Evolutionary conservation across 1,140 invertebrate species (phyloP).

Genomic region (Cotesia vestalis): DNA sequence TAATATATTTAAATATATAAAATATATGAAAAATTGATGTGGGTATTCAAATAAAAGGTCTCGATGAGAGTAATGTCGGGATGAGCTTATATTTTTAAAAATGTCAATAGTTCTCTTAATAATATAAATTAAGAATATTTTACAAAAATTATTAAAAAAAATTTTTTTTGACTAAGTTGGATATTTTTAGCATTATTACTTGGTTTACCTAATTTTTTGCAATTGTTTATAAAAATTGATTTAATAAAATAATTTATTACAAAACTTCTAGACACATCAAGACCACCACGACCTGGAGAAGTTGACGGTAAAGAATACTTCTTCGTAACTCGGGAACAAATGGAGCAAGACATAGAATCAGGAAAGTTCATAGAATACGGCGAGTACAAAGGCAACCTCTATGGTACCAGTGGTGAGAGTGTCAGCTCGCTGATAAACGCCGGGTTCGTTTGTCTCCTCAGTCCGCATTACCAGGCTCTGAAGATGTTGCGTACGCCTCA

Average conservation of each 20-base stretch:
- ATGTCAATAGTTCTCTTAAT: too few relatives aligned
- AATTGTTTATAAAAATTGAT: too few relatives aligned
- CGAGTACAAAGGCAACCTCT: slow-evolving; percentile 96
- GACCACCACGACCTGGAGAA: slow-evolving; percentile 84
- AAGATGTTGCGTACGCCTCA: slow-evolving; percentile 90
- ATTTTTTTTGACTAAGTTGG: too few relatives aligned
- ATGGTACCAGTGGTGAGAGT: slow-evolving; percentile 92
- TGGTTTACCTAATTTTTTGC: too few relatives aligned
- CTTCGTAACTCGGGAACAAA: slow-evolving; percentile 87
- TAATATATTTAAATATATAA: too few relatives aligned
- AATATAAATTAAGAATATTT: too few relatives aligned
- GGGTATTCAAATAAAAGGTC: too few relatives aligned
- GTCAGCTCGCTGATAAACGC: slow-evolving; percentile 87
- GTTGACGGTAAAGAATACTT: slow-evolving; percentile 94
- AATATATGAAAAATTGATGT: too few relatives aligned
- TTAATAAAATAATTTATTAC: slow-evolving; percentile 26
- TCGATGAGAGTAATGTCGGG: too few relatives aligned
- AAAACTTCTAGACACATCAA: slow-evolving; percentile 81
- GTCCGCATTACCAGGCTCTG: slow-evolving; percentile 94
- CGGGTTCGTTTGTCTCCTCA: slow-evolving; percentile 91
- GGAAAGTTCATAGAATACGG: slow-evolving; percentile 96
- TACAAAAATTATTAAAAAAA: too few relatives aligned
- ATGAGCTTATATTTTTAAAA: too few relatives aligned
- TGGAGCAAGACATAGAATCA: slow-evolving; percentile 89
- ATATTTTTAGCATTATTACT: too few relatives aligned